phyloP scores from a whole-genome alignment of 2,113 vertebrate genomes.

The Burhinus oedicnemus region DNA sequence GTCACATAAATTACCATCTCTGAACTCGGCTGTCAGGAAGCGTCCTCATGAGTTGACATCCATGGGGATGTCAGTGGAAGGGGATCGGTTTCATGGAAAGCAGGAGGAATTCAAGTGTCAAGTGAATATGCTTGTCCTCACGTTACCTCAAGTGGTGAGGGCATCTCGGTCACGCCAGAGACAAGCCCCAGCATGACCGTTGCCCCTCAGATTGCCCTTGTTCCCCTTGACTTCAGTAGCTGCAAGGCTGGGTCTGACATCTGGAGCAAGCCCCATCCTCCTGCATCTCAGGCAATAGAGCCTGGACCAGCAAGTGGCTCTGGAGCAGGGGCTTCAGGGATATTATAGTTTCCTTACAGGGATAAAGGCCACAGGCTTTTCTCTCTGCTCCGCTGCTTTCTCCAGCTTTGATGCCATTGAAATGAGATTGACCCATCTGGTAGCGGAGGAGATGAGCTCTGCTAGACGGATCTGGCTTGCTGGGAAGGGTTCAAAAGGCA shows the following conservation, averaged over 20 bases:
- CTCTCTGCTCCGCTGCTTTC: neutral
- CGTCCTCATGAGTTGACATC: neutral
- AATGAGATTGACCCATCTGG: neutral
- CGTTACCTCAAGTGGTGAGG: neutral
- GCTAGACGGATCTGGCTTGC: neutral
- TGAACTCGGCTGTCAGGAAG: neutral
- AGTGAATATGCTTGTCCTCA: neutral
- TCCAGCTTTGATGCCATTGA: neutral
- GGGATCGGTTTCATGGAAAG: neutral
- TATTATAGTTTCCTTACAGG: neutral
- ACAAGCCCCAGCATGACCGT: neutral
- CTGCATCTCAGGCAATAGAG: neutral
- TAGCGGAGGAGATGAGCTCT: neutral
- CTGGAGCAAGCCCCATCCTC: neutral
- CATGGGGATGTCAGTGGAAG: neutral
- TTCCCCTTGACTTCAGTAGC: neutral
- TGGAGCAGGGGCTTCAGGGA: neutral
- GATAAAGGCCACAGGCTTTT: neutral
- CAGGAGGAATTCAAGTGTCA: neutral
- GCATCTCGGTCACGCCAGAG: neutral
- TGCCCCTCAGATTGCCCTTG: neutral
- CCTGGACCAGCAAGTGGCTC: neutral
- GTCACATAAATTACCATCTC: constrained; percentile 42
- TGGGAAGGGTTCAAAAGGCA: constrained; percentile 41
- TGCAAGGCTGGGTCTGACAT: neutral